These are phyloP conservation scores for Calliscelio sp. DNA, from an alignment of 2,888 invertebrate genomes.

Conservation along the genomic window DNA sequence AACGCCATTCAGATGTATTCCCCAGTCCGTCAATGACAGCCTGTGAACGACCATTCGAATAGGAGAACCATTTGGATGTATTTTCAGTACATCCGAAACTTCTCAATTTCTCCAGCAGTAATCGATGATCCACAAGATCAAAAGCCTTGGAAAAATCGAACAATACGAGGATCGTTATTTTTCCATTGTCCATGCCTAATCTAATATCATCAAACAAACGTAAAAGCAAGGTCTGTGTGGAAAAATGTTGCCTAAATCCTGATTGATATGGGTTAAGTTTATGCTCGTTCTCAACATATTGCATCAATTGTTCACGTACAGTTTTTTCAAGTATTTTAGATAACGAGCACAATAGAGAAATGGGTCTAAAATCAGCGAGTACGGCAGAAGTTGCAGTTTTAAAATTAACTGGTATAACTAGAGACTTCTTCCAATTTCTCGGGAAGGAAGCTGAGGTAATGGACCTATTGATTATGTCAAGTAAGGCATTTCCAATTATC, in stretches of 20 bases:
- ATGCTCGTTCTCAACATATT: background rate
- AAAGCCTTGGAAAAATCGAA: no score
- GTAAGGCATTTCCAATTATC: background rate
- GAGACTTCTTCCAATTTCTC: background rate
- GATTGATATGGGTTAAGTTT: background rate
- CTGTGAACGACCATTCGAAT: background rate
- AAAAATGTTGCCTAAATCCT: no score
- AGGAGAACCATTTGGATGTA: constrained; percentile 3
- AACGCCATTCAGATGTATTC: background rate
- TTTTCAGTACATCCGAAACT: background rate
- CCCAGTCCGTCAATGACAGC: background rate
- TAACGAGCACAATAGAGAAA: background rate
- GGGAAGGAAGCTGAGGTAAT: background rate
- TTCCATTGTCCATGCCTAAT: no score
- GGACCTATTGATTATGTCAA: background rate
- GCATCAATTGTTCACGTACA: background rate
- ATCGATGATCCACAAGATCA: no score
- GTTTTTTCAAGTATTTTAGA: background rate
- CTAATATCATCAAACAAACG: no score
- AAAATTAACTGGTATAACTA: background rate
- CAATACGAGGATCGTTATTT: no score
- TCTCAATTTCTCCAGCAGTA: no score
- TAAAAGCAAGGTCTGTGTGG: no score
- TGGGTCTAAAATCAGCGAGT: background rate
- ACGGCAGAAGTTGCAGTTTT: background rate